A percentile compares a stretch with the other conserved stretches of the same genome.
These are phyloP conservation scores for Rhadinocentrus ornatus DNA, from an alignment of 2,797 vertebrate genomes.

Conservation along the genomic window DNA sequence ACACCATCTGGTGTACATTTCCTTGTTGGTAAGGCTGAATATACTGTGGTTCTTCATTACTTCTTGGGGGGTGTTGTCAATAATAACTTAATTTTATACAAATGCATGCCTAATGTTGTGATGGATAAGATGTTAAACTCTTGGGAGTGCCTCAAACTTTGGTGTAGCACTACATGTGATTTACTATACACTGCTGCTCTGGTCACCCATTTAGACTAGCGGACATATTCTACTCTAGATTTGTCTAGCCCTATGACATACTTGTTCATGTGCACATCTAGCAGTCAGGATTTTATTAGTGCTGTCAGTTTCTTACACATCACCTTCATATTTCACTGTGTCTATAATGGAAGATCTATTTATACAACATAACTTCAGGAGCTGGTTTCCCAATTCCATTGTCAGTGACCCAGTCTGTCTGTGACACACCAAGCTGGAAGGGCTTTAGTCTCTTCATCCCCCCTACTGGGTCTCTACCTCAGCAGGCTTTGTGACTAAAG, in stretches of 20 bases:
- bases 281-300: conserved; percentile 31
- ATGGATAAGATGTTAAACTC: neutral
- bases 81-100: neutral
- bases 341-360: conserved; percentile 64
- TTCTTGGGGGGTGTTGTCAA: neutral
- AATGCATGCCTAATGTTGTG: neutral
- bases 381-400: conserved; percentile 58
- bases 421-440: conserved; percentile 70
- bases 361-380: conserved; percentile 52
- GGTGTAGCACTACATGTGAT: neutral
- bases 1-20: conserved; percentile 1
- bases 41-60: neutral
- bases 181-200: no score
- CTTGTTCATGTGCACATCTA: conserved; percentile 4
- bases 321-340: conserved; percentile 25
- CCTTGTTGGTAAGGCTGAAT: neutral
- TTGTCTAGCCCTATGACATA: neutral
- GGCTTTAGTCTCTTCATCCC: conserved; percentile 77
- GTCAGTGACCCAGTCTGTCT: conserved; percentile 61
- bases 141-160: neutral
- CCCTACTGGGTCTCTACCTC: conserved; percentile 64
- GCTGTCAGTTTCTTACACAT: conserved; percentile 20
- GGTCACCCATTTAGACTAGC: neutral
- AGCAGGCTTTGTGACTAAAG: conserved; percentile 69
- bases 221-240: neutral